phyloP scores from a whole-genome alignment of 2,113 vertebrate species.

The Erythrocebus patas region DNA sequence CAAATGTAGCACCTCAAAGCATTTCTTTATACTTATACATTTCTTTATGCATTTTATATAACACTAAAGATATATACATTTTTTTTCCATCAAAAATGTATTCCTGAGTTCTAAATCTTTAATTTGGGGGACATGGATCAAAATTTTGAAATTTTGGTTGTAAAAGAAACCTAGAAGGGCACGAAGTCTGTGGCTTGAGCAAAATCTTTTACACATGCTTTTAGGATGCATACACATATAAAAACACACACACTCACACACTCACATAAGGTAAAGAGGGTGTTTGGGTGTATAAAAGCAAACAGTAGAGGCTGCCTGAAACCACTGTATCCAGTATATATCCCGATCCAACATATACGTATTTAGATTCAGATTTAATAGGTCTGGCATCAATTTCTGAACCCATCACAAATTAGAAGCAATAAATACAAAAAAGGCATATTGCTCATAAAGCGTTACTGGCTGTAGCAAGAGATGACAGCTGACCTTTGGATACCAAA shows the following conservation, averaged over 20 bases:
- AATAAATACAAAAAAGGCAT: background rate
- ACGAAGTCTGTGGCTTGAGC: background rate
- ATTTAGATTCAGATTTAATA: conserved; percentile 28
- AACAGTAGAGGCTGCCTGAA: background rate
- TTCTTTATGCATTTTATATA: background rate
- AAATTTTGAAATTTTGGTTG: background rate
- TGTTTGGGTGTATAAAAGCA: background rate
- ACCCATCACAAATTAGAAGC: background rate
- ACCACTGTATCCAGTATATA: background rate
- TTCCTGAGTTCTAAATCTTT: background rate
- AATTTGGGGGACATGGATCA: background rate
- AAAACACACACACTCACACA: background rate
- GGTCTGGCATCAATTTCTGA: background rate
- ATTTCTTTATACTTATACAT: background rate
- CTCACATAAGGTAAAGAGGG: background rate
- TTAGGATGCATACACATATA: background rate
- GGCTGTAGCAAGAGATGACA: background rate
- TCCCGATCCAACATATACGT: background rate
- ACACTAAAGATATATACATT: background rate
- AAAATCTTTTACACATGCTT: background rate
- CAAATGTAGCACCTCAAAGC: background rate
- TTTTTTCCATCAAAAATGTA: background rate
- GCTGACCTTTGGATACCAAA: background rate
- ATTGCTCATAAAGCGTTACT: background rate
- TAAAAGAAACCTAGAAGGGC: background rate